These are phyloP conservation scores for Tor tambroides DNA, from an alignment of 2,113 vertebrate species.

Conservation along the genomic window DNA sequence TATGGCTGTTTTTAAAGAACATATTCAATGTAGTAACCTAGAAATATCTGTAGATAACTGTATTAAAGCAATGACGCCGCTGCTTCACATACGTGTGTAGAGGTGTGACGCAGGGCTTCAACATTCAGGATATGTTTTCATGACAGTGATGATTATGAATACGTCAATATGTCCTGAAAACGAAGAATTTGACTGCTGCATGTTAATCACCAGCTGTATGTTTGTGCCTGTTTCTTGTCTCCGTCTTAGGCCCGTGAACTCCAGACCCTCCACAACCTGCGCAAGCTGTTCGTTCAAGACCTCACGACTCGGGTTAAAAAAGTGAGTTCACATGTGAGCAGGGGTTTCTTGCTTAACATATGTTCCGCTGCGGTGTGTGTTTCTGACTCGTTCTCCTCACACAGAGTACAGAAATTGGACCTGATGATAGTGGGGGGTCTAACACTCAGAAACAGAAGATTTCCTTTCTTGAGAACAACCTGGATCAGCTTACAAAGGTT, in stretches of 20 bases:
- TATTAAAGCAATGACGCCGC: too few relatives aligned
- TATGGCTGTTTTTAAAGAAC: too few relatives aligned
- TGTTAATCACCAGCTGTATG: too few relatives aligned
- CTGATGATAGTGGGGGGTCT: conserved; percentile 92
- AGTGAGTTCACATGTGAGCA: conserved; percentile 67
- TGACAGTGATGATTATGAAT: neutral
- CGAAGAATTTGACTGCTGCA: too few relatives aligned
- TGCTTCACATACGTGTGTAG: too few relatives aligned
- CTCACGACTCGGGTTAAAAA: conserved; percentile 94
- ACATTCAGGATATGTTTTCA: neutral
- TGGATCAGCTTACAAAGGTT: conserved; percentile 97
- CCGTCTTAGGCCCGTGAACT: conserved; percentile 84
- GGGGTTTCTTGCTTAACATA: neutral
- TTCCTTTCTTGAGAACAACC: conserved; percentile 98
- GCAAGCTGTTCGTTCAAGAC: conserved; percentile 96
- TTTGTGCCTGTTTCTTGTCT: conserved; percentile 9
- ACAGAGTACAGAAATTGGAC: conserved; percentile 92
- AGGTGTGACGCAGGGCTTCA: neutral
- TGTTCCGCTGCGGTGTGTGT: neutral
- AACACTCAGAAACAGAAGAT: conserved; percentile 95
- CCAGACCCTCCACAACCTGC: conserved; percentile 96
- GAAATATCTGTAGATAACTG: too few relatives aligned
- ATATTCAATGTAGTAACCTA: too few relatives aligned
- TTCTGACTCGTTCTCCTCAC: neutral
- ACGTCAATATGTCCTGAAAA: neutral